A percentile compares a stretch with the other conserved stretches of the same genome.
phyloP scores from a whole-genome alignment of 2,113 vertebrate genomes.

The Ptilorrhoa leucosticta region DNA sequence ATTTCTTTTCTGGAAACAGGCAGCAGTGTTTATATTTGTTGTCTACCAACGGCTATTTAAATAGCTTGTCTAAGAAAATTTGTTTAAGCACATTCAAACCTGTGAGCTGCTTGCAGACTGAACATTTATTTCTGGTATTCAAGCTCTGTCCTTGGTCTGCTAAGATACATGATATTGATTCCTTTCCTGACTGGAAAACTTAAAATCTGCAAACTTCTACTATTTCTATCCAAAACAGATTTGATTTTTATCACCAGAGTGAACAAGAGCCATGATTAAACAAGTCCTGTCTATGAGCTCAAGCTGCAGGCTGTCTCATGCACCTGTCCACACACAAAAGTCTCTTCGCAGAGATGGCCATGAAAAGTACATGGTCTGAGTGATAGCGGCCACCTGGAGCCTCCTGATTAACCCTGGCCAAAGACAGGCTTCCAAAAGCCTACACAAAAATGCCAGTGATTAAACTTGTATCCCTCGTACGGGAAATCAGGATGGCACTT shows the following conservation, averaged over 20 bases:
- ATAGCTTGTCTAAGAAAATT: neutral
- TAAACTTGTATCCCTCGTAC: fast-evolving
- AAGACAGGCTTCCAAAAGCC: neutral
- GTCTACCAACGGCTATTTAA: neutral
- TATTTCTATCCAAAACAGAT: neutral
- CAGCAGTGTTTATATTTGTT: neutral
- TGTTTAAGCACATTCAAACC: neutral
- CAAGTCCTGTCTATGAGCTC: neutral
- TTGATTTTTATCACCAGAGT: neutral
- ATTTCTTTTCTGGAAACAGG: neutral
- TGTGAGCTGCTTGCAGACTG: neutral
- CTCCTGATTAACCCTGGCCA: fast-evolving
- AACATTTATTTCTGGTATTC: neutral
- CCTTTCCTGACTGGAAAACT: neutral
- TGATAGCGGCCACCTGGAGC: neutral
- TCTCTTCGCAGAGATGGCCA: neutral
- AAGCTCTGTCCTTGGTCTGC: neutral
- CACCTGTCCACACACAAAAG: fast-evolving
- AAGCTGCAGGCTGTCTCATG: neutral
- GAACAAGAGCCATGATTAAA: neutral
- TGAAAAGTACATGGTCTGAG: neutral
- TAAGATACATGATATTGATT: neutral
- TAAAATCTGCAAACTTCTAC: neutral
- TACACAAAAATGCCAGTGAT: neutral
- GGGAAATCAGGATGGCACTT: neutral